Evolutionary conservation across 2,888 invertebrate species (phyloP).

Genomic region (Galeopsomyia nigrocyanea): DNA sequence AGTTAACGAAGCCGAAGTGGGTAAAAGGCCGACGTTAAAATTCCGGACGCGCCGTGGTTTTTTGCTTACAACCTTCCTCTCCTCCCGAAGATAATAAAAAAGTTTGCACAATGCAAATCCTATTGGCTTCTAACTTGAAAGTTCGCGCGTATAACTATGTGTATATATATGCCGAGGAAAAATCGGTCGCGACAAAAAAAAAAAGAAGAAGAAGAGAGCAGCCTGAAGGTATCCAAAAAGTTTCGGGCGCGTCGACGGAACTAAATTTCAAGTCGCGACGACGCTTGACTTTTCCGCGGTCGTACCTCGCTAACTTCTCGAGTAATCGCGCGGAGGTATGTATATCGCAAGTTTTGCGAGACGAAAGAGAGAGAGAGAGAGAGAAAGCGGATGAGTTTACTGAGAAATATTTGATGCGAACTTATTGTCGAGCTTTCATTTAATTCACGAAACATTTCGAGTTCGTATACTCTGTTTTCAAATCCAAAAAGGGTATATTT

Average conservation of each 20-base stretch:
- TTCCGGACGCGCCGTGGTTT: too few relatives aligned
- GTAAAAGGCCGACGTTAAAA: too few relatives aligned
- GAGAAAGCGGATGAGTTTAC: too few relatives aligned
- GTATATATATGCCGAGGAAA: too few relatives aligned
- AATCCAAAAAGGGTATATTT: too few relatives aligned
- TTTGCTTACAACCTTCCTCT: background rate
- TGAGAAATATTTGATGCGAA: too few relatives aligned
- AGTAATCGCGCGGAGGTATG: slow-evolving; percentile 35
- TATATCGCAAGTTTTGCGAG: background rate
- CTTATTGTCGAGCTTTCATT: slow-evolving; percentile 48
- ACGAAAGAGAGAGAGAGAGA: too few relatives aligned
- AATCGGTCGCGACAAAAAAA: background rate
- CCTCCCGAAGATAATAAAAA: slow-evolving; percentile 2
- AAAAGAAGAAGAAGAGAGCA: slow-evolving; percentile 8
- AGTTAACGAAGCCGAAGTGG: too few relatives aligned
- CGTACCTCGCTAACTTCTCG: slow-evolving; percentile 38
- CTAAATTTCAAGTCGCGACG: slow-evolving; percentile 33
- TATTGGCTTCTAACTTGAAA: slow-evolving; percentile 15
- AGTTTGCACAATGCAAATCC: slow-evolving; percentile 27
- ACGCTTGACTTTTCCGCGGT: slow-evolving; percentile 35
- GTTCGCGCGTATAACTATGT: background rate
- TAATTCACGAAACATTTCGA: slow-evolving; percentile 23
- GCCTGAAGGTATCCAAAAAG: slow-evolving; percentile 20
- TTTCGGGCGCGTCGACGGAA: slow-evolving; percentile 17
- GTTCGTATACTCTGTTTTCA: too few relatives aligned